Conservation (phyloP, 2,888 invertebrate species). For the Sarcophaga rosellei region DNA sequence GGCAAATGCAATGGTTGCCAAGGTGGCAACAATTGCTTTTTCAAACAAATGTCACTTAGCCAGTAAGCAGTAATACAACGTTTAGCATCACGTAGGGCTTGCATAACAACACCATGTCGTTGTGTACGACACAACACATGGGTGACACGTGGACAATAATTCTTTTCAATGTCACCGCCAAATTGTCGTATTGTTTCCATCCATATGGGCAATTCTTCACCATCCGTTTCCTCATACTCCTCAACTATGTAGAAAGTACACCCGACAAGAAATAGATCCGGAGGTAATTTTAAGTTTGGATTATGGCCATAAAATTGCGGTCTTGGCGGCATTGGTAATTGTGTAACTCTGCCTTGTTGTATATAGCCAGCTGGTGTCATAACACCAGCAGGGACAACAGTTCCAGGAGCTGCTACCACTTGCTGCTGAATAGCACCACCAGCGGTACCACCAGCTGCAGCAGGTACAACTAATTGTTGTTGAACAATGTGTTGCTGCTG, state of each 20-base stretch:
- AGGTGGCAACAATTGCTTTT: constrained; percentile 93
- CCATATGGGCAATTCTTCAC: constrained; percentile 85
- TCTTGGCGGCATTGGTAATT: constrained; percentile 83
- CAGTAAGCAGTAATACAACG: constrained; percentile 92
- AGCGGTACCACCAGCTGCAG: constrained; percentile 66
- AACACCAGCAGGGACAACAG: constrained; percentile 74
- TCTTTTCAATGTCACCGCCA: constrained; percentile 93
- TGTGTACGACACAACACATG: constrained; percentile 96
- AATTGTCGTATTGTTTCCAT: constrained; percentile 88
- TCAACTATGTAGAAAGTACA: constrained; percentile 96
- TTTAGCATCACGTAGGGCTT: constrained; percentile 86
- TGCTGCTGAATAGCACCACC: constrained; percentile 68
- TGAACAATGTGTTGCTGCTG: constrained; percentile 66
- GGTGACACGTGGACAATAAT: constrained; percentile 93
- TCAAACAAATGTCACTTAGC: constrained; percentile 94
- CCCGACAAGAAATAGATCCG: constrained; percentile 93
- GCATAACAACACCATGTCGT: constrained; percentile 94
- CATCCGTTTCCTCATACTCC: constrained; percentile 89
- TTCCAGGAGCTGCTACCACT: constrained; percentile 69
- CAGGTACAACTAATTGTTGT: constrained; percentile 70
- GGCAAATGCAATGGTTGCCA: constrained; percentile 97
- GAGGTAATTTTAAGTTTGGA: constrained; percentile 93
- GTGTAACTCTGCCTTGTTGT: constrained; percentile 81
- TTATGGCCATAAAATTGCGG: constrained; percentile 96
- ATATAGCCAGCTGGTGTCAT: constrained; percentile 81